Evolutionary conservation across 2,113 vertebrate species (phyloP).

Genomic region (Crotalus tigris): DNA sequence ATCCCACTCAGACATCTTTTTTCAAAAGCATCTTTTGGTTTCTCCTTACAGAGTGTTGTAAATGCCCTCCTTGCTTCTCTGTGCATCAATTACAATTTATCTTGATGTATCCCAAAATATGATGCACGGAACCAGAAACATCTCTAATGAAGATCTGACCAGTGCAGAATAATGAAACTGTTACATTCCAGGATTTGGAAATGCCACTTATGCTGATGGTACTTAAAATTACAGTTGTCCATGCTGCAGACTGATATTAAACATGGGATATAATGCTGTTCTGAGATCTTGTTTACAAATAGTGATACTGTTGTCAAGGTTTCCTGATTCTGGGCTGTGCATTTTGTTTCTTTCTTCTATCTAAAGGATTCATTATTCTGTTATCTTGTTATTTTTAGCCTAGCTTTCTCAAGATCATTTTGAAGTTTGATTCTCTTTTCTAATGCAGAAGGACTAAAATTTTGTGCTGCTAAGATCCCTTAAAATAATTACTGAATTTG

Average conservation of each 20-base stretch:
- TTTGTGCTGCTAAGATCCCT: neutral
- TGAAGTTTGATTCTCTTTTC: neutral
- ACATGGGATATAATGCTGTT: neutral
- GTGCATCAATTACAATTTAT: neutral
- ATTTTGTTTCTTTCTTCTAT: neutral
- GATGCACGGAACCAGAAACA: neutral
- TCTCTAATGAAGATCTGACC: neutral
- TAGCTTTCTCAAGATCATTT: neutral
- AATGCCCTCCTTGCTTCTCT: neutral
- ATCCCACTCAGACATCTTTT: neutral
- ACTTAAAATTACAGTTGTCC: neutral
- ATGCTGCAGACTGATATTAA: neutral
- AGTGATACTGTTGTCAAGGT: neutral
- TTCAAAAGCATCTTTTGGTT: neutral
- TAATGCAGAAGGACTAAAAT: neutral
- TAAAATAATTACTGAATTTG: neutral
- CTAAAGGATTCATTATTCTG: neutral
- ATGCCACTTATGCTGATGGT: neutral
- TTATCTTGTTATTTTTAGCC: neutral
- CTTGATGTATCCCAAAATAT: neutral
- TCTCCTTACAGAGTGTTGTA: neutral
- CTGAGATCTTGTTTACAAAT: neutral
- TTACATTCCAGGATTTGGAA: neutral
- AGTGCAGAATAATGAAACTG: neutral
- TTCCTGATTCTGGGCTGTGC: neutral